Percentiles rank a stretch among this genome's conserved stretches.
Conservation (phyloP, 2,797 vertebrate genomes). For the Arnoldichthys spilopterus region DNA sequence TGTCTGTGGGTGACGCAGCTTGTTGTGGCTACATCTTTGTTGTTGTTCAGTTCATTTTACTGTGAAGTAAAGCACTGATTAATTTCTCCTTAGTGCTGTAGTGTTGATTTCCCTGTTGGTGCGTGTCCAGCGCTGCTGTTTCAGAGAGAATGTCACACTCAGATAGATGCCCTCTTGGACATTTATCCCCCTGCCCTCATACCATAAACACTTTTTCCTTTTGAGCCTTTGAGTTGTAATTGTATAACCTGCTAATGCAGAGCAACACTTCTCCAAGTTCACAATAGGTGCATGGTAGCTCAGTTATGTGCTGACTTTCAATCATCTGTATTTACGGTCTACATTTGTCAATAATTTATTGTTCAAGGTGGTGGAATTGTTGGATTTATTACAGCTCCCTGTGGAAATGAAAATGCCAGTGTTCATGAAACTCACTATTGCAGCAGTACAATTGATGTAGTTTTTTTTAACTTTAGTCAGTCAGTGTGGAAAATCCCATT, state of each 20-base stretch:
- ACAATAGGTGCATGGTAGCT: not conserved
- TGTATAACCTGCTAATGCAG: constrained; percentile 39
- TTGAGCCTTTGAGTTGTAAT: constrained; percentile 32
- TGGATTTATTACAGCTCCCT: not conserved
- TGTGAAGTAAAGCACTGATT: not conserved
- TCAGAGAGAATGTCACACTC: constrained; percentile 41
- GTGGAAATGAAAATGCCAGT: not conserved
- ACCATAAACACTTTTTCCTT: constrained; percentile 37
- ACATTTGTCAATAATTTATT: constrained; percentile 1
- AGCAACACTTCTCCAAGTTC: constrained; percentile 13
- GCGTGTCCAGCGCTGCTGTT: constrained; percentile 13
- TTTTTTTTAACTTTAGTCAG: too few species aligned
- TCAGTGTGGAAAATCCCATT: too few species aligned
- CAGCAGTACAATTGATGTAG: too few species aligned
- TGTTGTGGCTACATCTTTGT: not conserved
- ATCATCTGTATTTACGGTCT: not conserved
- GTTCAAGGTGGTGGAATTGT: not conserved
- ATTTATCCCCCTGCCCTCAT: constrained; percentile 37
- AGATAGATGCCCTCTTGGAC: constrained; percentile 15
- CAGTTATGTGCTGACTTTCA: constrained; percentile 21
- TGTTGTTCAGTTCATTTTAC: not conserved
- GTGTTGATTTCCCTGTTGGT: constrained; percentile 57
- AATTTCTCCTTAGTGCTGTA: constrained; percentile 5
- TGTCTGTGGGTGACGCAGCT: not conserved
- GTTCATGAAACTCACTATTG: not conserved